Base-by-base conservation (phyloP, 2,888 invertebrate genomes). In the Digitonthophagus gazella region DNA sequence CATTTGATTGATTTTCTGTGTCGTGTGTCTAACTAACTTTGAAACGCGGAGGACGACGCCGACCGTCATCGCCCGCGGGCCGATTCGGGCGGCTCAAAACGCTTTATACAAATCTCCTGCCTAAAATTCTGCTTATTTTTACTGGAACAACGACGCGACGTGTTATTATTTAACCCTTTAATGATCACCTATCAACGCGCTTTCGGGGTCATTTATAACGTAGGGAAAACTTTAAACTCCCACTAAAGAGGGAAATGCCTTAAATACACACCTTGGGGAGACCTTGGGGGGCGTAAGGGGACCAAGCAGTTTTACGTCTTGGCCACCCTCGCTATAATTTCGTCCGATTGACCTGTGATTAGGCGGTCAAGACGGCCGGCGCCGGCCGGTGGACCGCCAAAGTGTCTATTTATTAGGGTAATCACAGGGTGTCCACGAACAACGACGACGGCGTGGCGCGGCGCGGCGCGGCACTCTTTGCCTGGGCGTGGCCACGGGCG, bases 381-480 rank as follows among this genome's bases (percentile, higher is more conserved):
- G 81, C 80, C 80, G 78, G 61, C 5, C 18, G 19, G 18, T 20
- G 77, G 68, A 71, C 72, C 75, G 74, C 77, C 79, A 78, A 79
- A 80, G 79, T 79, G 80, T 81, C 81, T 81, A 82, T 82, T 82
- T 81, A 82, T 82, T 82, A 82, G 76, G 76, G 77, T 82, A 82
- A 81, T 81, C 79, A 81, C 80, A 80, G 81, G 82, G 82, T 81
- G 79, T 74, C 74, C 72, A 73, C 72, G 74, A 73, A 74, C 16
- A 57, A 57, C 73, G 71, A 75, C 28, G 28, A 44, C 28, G 11
- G 28, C 28, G 28, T 44, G 28, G 28, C 28, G 28, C 28, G 28
- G 8, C 28, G 28, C 28, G 28, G 28, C 73, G 74, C 76, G 76
- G 75, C 75, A 74, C 73, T 75, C 76, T 76, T 72, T 75, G 73